Conservation (phyloP, 1,140 invertebrate species). For the Battus philenor region DNA sequence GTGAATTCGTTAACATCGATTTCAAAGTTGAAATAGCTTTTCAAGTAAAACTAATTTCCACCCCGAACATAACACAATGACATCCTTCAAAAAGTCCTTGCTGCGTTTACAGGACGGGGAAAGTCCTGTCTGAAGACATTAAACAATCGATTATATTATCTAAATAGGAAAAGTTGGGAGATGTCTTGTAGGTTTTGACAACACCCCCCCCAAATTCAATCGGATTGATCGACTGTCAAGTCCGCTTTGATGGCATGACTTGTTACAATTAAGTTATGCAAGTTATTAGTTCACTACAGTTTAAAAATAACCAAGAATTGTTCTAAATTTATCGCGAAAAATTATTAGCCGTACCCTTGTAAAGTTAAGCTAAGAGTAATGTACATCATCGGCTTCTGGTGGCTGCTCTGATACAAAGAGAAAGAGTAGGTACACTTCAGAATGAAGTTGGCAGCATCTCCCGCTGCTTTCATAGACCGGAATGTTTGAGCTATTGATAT, state of each 20-base stretch:
- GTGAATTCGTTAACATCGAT: not conserved
- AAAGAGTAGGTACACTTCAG: no score
- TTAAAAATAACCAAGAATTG: no score
- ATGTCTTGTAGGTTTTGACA: slow-evolving; percentile 6
- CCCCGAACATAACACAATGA: not conserved
- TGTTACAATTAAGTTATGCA: not conserved
- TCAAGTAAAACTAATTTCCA: not conserved
- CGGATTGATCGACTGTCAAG: not conserved
- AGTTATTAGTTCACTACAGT: no score
- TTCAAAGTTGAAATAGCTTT: slow-evolving; percentile 1
- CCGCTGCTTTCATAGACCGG: no score
- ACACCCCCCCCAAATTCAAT: slow-evolving; percentile 12
- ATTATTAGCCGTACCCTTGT: no score
- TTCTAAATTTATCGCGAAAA: no score
- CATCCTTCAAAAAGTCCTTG: not conserved
- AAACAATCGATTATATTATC: slow-evolving; percentile 13
- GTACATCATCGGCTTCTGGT: no score
- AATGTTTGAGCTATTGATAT: no score
- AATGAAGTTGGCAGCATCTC: no score
- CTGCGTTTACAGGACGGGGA: not conserved
- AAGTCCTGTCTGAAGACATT: slow-evolving; percentile 2
- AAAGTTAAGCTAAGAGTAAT: no score
- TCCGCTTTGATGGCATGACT: slow-evolving; percentile 4
- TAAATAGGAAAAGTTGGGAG: slow-evolving; percentile 15
- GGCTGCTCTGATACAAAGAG: no score